A percentile compares a stretch with the other conserved stretches of the same genome.
phyloP scores from a whole-genome alignment of 1,140 invertebrate species.

The Drosophila miranda region DNA sequence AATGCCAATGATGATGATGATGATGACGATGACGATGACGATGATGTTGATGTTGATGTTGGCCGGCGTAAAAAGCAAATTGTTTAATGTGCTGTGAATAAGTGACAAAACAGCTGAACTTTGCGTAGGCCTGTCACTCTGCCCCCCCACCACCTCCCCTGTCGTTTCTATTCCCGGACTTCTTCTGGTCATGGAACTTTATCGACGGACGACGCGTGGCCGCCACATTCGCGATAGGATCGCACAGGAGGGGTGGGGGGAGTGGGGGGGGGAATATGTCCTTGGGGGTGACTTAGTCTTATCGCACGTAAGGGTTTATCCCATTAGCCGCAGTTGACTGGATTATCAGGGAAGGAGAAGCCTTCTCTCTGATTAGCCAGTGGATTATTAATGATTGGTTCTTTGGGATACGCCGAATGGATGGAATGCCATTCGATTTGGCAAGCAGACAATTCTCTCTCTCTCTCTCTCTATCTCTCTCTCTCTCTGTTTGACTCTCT shows the following conservation, averaged over 20 bases:
- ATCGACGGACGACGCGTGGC: slow-evolving; percentile 56
- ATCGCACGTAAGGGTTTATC: slow-evolving; percentile 70
- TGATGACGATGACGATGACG: slow-evolving; percentile 37
- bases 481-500: slow-evolving; percentile 9
- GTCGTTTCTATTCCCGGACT: slow-evolving; percentile 2
- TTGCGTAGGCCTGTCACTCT: slow-evolving; percentile 34
- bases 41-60: slow-evolving; percentile 44
- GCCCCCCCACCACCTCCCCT: not conserved
- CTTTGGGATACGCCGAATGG: slow-evolving; percentile 23
- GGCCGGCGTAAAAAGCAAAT: slow-evolving; percentile 79
- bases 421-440: slow-evolving; percentile 33
- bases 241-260: not conserved
- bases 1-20: slow-evolving; percentile 3
- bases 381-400: slow-evolving; percentile 43
- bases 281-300: slow-evolving; percentile 52
- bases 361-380: slow-evolving; percentile 41
- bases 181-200: slow-evolving; percentile 60
- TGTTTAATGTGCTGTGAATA: slow-evolving; percentile 81
- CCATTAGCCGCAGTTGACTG: slow-evolving; percentile 58
- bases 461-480: not conserved
- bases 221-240: slow-evolving; percentile 23
- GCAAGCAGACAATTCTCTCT: slow-evolving; percentile 29
- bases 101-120: slow-evolving; percentile 78
- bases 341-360: slow-evolving; percentile 1
- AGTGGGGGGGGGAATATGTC: slow-evolving; percentile 3